Conservation (phyloP, 2,888 invertebrate species). For the Electrophaes corylata region DNA sequence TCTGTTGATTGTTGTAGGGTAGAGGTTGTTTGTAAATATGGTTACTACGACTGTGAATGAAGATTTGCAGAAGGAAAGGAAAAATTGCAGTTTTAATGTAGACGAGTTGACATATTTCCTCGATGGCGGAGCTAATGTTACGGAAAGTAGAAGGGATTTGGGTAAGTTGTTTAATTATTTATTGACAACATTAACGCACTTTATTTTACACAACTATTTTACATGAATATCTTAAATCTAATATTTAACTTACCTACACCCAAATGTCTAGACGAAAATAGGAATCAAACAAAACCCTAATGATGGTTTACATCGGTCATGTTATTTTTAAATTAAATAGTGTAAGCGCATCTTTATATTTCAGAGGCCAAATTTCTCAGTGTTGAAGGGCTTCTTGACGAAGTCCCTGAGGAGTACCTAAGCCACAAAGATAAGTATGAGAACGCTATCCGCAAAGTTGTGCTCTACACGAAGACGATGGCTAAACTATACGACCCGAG, state of each 20-base stretch:
- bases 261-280: no score
- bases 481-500: slow-evolving; percentile 85
- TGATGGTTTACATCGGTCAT: no score
- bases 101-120: slow-evolving; percentile 90
- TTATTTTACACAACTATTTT: no score
- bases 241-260: no score
- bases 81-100: slow-evolving; percentile 87
- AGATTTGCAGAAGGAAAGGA: slow-evolving; percentile 88
- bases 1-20: not conserved
- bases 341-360: slow-evolving; percentile 24
- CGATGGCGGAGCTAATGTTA: slow-evolving; percentile 88
- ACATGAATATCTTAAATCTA: no score
- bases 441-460: slow-evolving; percentile 88
- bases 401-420: slow-evolving; percentile 88
- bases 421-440: slow-evolving; percentile 94
- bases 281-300: no score
- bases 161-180: slow-evolving; percentile 50
- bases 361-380: slow-evolving; percentile 64
- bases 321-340: not conserved
- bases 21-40: slow-evolving; percentile 30
- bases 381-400: slow-evolving; percentile 86
- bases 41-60: slow-evolving; percentile 76
- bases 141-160: slow-evolving; percentile 82
- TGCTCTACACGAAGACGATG: slow-evolving; percentile 85
- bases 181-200: not conserved